Base-by-base conservation (phyloP, 2,113 vertebrate species). In the Petromus typicus region DNA sequence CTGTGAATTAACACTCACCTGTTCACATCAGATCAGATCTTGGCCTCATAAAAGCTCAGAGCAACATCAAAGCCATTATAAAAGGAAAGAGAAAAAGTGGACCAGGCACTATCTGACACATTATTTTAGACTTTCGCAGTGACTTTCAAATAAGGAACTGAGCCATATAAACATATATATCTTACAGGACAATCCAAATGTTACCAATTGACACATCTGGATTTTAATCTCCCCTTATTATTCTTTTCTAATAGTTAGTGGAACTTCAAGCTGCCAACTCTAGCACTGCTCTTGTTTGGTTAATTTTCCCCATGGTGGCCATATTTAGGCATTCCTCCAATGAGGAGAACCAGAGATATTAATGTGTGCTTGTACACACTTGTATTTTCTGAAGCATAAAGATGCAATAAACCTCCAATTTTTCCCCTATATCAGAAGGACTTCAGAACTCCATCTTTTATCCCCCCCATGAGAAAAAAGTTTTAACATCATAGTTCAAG, bases 11-110 rank as follows among this genome's bases (percentile, higher is more conserved):
- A 81, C 64, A 84, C 59, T 64, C 80, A 93, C 90, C 90, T 63
- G 51, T 64, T 67, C 91, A 37, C 81, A 67, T 69, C 12, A 1
- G 56, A 91, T 89, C 63, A 59, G 85, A 85, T 13, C 54, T 73
- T 30, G 67, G 71, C 43, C 79, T 95, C 94, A 27, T 81, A 76
- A 97, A 90, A 91, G 43, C 91, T 71, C 64, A 0, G 43, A 54
- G 69, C 69, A 92, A 93, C 96, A 96, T 91, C 96, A 97, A 97
- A 97, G 87, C 12, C 4, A 86, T 89, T 88, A 71, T 80, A 71
- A 95, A 85, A 78, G 37, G 23, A 51, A 88, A 91, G 89, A 56
- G 64, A 59, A 76, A 84, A 89, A 90, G 48, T 7, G 11, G 64
- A 32, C 91, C 51, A 73, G 86, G 80, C 91, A 87, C 75, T 40